Evolutionary conservation across 2,113 vertebrate species (phyloP), one percentile per base, ranked within the genome.

Genomic region (Ophiodon elongatus): DNA sequence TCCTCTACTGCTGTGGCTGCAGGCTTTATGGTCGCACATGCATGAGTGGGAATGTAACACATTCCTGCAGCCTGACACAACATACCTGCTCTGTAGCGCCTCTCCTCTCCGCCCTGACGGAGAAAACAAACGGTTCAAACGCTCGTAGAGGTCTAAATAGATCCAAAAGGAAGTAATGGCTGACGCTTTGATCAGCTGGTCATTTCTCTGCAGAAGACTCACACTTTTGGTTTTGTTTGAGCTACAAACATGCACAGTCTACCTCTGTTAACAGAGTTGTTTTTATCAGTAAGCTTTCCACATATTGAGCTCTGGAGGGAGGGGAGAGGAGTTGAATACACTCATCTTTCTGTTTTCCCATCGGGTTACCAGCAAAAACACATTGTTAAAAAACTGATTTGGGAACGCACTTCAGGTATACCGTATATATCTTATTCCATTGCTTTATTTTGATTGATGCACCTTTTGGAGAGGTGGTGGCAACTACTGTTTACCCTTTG

Each of bases 11-110:
- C 27, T 23, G 13, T 11, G 37, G 50, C 25, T 33, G 0, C 27
- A n/a, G 29, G 15, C 65, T 50, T 69, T 69, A 68, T 60, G 54
- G 27, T 23, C 0, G 15, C 15, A 33, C 56, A 70, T 62, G 56
- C 31, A 52, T 52, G 41, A 62, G n/a, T 29, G n/a, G n/a, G 31
- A 62, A 70, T 39, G 54, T 62, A 37, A 39, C 56, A 63, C 67
- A 79, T 71, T 71, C 57, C 57, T 52, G 19, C n/a, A 52, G 17
- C 41, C 17, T 19, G 15, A 37, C 31, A 29, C 64, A 69, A 47
- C 66, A 68, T 68, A 33, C 29, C 39, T 47, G 21, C 54, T 69
- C 25, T 59, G 52, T 45, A 68, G 52, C 60, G 21, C 15, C 29
- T 47, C 29, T 47, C 29, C 17, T 13, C 8, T 62, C 76, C 14